Percentiles rank a stretch among this genome's conserved stretches.
phyloP scores from a whole-genome alignment of 1,140 invertebrate genomes.

The Metopolophium dirhodum region DNA sequence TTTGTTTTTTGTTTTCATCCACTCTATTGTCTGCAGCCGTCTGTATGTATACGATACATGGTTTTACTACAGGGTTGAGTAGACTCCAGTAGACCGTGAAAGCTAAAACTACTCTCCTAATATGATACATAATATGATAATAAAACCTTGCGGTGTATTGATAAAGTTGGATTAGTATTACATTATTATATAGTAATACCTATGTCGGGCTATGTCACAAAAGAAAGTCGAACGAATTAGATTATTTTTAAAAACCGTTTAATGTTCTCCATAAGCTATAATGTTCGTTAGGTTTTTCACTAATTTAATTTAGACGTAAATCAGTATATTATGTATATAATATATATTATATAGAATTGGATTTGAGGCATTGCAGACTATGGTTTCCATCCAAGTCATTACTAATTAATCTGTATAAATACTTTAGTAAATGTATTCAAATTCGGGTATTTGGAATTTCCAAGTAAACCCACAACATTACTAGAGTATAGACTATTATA shows the following conservation, averaged over 20 bases:
- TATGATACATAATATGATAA: not conserved
- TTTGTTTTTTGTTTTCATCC: not conserved
- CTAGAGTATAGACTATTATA: too few relatives aligned
- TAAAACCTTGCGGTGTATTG: not conserved
- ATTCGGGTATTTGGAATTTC: not conserved
- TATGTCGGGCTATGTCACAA: not conserved
- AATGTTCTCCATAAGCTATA: not conserved
- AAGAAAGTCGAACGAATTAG: not conserved
- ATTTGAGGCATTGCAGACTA: not conserved
- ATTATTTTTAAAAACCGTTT: not conserved
- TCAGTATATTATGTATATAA: not conserved
- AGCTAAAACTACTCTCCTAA: not conserved
- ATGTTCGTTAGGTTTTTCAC: not conserved
- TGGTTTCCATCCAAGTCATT: not conserved
- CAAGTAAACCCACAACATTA: too few relatives aligned
- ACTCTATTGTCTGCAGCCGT: slow-evolving; percentile 5
- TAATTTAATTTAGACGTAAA: not conserved
- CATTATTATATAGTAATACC: not conserved
- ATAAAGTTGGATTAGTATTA: not conserved
- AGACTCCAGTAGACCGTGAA: slow-evolving; percentile 29
- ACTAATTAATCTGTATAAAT: too few relatives aligned
- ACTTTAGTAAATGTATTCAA: not conserved
- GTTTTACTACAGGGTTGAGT: not conserved
- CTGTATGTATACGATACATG: not conserved
- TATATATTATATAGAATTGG: not conserved